Base-by-base conservation (phyloP, 2,888 invertebrate species). In the Ectropis crepuscularia region DNA sequence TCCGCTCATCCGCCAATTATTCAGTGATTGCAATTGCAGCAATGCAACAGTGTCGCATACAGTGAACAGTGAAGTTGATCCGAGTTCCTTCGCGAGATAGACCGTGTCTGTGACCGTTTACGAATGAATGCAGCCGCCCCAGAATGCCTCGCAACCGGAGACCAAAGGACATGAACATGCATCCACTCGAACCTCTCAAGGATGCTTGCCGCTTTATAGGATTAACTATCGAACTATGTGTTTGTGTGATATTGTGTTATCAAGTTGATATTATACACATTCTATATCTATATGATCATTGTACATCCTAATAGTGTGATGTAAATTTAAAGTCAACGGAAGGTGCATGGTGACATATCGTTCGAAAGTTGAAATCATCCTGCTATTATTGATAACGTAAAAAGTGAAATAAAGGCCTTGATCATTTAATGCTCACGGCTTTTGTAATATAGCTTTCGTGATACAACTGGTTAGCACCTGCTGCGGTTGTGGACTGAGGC, bases 41-140 rank as follows among this genome's bases (percentile, higher is more conserved):
- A 78, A 79, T 74, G 60, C 57, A 74, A 77, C 66, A 85, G 89
- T 89, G 89, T 83, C 80, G 79, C 84, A 80, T 77, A 81, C 75
- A 90, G 90, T 90, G 90, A 89, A 86, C 79, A 90, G 91, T 90
- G 91, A 89, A 88, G 82, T 90, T 86, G 82, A 72, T 77, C 78
- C 78, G 77, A 76, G 79, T 77, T 76, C 74, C 77, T 85, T 86
- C 85, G 87, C 88, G 86, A 90, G 87, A 85, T 89, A 83, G 86
- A 84, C 84, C 75, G 85, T 85, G 84, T 83, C 85, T 84, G 76
- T 74, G 74, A 81, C 67, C 85, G 80, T 83, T 85, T 79, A 80
- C 80, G 68, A 82, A 83, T 83, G 79, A 85, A 85, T 86, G 84
- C 86, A 85, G 79, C 77, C 74, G 74, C 83, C 78, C 81, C 81